These are phyloP conservation scores for Atherinomorus stipes DNA, from an alignment of 2,113 vertebrate species.

Conservation along the genomic window DNA sequence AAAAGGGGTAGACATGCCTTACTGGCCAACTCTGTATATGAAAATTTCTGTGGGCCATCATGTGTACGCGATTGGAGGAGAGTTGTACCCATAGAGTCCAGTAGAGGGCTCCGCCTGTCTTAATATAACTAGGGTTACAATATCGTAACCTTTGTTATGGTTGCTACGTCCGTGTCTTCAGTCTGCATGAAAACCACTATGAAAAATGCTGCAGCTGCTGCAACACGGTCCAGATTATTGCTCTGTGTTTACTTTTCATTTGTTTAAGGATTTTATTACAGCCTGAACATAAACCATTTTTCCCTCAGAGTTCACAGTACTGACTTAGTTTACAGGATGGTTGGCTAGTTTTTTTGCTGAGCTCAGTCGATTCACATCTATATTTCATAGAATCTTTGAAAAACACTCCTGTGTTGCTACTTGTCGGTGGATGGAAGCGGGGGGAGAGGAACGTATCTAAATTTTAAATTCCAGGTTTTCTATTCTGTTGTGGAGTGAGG, in stretches of 20 bases:
- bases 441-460: not conserved
- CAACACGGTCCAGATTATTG: not conserved
- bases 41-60: too few species aligned
- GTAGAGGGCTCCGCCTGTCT: too few species aligned
- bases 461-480: slow-evolving; percentile 12
- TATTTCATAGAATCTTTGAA: slow-evolving; percentile 13
- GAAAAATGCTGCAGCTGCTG: not conserved
- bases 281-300: slow-evolving; percentile 15
- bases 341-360: slow-evolving; percentile 2
- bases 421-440: slow-evolving; percentile 2
- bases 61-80: too few species aligned
- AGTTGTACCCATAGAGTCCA: too few species aligned
- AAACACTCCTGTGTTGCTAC: not conserved
- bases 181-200: not conserved
- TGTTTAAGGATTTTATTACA: not conserved
- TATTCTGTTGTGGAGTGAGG: not conserved
- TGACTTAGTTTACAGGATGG: not conserved
- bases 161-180: too few species aligned
- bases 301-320: not conserved
- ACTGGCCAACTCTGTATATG: too few species aligned
- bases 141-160: too few species aligned
- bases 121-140: too few species aligned
- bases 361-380: slow-evolving; percentile 7
- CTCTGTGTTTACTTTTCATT: slow-evolving; percentile 10
- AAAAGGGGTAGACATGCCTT: too few species aligned